These are phyloP conservation scores for Cyphomyrmex costatus DNA, from an alignment of 1,140 invertebrate genomes.

Conservation along the genomic window DNA sequence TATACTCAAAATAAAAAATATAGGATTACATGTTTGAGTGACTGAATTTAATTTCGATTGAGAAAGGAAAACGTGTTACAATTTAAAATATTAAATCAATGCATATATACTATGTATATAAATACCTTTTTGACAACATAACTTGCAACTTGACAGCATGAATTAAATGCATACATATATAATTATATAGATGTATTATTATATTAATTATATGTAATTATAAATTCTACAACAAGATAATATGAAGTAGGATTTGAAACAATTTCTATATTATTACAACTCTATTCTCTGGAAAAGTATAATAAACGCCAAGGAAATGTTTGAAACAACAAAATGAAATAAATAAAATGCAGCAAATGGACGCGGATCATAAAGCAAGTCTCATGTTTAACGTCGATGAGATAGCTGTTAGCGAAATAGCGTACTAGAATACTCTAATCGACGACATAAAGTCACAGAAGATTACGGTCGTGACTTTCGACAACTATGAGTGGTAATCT, in stretches of 20 bases:
- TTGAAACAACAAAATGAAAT: not conserved
- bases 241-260: not conserved
- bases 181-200: no score
- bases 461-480: conserved; percentile 18
- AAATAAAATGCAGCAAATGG: not conserved
- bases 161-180: conserved; percentile 6
- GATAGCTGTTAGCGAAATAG: conserved; percentile 12
- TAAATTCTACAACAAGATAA: not conserved
- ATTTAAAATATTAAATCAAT: not conserved
- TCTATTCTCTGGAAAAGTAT: not conserved
- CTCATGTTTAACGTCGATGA: conserved; percentile 4
- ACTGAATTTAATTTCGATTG: conserved; percentile 3
- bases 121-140: not conserved
- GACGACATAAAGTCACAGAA: conserved; percentile 36
- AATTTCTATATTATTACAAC: not conserved
- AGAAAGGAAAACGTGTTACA: not conserved
- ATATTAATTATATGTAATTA: no score
- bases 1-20: not conserved
- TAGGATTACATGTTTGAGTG: not conserved
- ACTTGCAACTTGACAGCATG: not conserved
- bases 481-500: not conserved
- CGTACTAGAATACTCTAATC: not conserved
- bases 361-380: not conserved
- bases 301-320: conserved; percentile 5
- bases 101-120: not conserved